Base-by-base conservation (phyloP, 2,888 invertebrate genomes). In the Actias luna region DNA sequence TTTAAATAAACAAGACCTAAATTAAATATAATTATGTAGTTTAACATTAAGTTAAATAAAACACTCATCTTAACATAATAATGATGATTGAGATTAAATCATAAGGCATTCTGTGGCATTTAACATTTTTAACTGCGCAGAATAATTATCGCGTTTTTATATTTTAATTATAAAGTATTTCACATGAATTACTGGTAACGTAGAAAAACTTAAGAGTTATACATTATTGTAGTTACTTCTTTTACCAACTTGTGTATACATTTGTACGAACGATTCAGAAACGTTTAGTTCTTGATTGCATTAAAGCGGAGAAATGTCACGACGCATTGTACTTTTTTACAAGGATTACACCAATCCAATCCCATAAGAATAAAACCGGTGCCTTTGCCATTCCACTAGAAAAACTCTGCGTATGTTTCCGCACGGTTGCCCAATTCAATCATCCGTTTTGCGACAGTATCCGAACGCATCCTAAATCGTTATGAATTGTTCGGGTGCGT, bases 271-370 rank as follows among this genome's bases (percentile, higher is more conserved):
- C 74, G 74, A 71, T 74, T 73, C 72, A 72, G 66, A 68, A 71
- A 68, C 73, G 74, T 78, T 84, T 82, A 78, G 74, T 69, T 65
- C 72, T n/a, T 76, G 72, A 80, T 80, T 79, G 77, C 72, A 70
- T 55, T 55, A 55, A 29, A 71, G 67, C 65, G 71, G 65, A 65
- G 71, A 76, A 81, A 79, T 77, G 77, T 65, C 65, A 29, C 29
- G n/a, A 29, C 16, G 18, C 76, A 64, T 65, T 65, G 62, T 72
- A 67, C 71, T 64, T 83, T 85, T 85, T 87, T 85, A 78, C 70
- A 60, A 65, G 78, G 83, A 81, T 87, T 87, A 87, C 64, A 66
- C 69, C 76, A 87, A 88, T 86, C 85, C 85, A 83, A 88, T 87
- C 76, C 73, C 61, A 58, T 46, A 36, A 50, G 61, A 64, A 61